These are phyloP conservation scores for Hylia prasina DNA, from an alignment of 2,113 vertebrate species.

Conservation along the genomic window DNA sequence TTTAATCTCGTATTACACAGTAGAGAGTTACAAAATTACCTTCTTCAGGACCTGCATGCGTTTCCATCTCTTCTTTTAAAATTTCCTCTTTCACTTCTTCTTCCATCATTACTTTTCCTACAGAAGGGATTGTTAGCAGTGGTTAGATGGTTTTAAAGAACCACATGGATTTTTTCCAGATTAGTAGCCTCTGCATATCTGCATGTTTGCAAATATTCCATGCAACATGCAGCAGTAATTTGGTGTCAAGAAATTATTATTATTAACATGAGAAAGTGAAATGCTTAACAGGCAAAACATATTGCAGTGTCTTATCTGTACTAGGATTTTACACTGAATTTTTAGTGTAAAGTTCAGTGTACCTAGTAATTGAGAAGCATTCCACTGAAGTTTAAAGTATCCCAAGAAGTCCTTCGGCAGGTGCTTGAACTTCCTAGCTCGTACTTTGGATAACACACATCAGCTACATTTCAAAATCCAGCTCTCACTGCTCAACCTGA, in stretches of 20 bases:
- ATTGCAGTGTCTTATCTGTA: neutral
- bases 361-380: neutral
- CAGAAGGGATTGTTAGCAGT: neutral
- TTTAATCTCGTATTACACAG: conserved; percentile 15
- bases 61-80: conserved; percentile 86
- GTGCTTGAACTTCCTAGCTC: neutral
- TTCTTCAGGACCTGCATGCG: conserved; percentile 85
- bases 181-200: neutral
- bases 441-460: neutral
- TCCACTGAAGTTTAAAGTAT: neutral
- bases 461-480: neutral
- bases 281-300: neutral
- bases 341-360: neutral
- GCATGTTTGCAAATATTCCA: neutral
- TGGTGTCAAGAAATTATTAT: neutral
- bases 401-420: neutral
- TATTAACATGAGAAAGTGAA: neutral
- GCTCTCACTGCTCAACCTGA: neutral
- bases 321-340: neutral
- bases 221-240: neutral
- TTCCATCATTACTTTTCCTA: conserved; percentile 88
- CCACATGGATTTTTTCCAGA: neutral
- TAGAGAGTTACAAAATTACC: conserved; percentile 70
- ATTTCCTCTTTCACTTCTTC: conserved; percentile 89
- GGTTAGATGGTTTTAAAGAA: neutral